Evolutionary conservation across 2,797 vertebrate species (phyloP).

Genomic region (Furcifer pardalis): DNA sequence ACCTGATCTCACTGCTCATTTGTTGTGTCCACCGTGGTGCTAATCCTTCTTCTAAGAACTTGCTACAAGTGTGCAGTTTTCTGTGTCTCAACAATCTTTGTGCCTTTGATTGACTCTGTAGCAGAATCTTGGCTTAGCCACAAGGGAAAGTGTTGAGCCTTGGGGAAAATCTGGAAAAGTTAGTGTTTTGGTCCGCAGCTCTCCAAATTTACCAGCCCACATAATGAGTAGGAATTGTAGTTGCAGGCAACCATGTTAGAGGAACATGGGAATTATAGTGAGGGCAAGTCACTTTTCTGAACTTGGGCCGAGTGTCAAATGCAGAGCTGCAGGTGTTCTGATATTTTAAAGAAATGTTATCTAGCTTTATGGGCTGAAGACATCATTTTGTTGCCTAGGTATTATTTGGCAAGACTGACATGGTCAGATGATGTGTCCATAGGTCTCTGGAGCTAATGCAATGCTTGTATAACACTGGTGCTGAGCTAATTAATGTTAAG

Average conservation of each 20-base stretch:
- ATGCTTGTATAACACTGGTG: background rate
- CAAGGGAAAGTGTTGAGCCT: background rate
- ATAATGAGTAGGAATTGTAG: too few relatives aligned
- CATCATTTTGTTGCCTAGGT: background rate
- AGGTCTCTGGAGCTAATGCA: background rate
- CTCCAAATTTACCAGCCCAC: too few relatives aligned
- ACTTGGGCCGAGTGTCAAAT: background rate
- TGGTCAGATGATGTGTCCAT: too few relatives aligned
- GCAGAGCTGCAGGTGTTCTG: background rate
- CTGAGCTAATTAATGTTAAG: background rate
- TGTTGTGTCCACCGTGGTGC: background rate
- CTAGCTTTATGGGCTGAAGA: background rate
- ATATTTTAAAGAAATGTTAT: background rate
- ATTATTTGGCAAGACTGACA: background rate
- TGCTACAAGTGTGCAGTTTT: background rate
- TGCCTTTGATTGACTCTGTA: conserved; percentile 1
- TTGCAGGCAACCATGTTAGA: too few relatives aligned
- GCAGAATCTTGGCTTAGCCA: background rate
- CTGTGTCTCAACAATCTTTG: background rate
- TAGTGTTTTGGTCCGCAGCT: too few relatives aligned
- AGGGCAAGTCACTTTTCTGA: too few relatives aligned
- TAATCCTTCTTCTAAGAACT: conserved; percentile 8
- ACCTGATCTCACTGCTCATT: background rate
- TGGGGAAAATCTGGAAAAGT: too few relatives aligned
- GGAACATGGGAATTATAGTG: too few relatives aligned